phyloP scores from a whole-genome alignment of 2,797 vertebrate genomes.

The Graptemys geographica region DNA sequence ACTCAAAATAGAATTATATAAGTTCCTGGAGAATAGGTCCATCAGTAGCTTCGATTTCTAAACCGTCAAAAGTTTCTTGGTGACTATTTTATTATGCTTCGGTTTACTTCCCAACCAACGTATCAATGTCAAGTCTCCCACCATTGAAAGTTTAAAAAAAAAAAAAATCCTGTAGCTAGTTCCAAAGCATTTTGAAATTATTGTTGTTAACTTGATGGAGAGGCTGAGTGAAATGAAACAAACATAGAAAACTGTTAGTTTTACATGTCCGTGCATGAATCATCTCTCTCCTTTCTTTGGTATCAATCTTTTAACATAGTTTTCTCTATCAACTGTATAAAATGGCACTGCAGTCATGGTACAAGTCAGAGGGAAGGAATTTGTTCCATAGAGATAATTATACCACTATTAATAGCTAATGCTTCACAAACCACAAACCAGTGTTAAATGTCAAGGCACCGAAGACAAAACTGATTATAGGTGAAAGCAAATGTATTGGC shows the following conservation, averaged over 20 bases:
- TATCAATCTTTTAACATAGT: background rate
- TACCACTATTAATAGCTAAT: background rate
- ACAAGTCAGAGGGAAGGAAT: background rate
- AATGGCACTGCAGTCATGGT: background rate
- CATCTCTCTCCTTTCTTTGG: background rate
- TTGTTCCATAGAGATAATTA: background rate
- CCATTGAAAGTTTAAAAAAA: background rate
- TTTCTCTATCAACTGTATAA: background rate
- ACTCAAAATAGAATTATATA: too few relatives aligned
- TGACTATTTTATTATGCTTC: background rate
- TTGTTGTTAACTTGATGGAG: background rate
- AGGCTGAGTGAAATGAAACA: background rate
- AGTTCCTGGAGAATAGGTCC: too few relatives aligned
- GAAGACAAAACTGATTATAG: background rate
- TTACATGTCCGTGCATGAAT: background rate
- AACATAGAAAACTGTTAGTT: background rate
- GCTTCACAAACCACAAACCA: background rate
- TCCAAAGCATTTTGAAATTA: background rate
- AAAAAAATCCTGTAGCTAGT: background rate
- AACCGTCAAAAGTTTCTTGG: background rate
- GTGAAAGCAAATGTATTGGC: background rate
- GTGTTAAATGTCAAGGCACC: background rate
- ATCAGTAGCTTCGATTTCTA: background rate
- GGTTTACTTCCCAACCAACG: background rate
- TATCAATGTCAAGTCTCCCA: background rate